Evolutionary conservation across 2,888 invertebrate species (phyloP).

Genomic region (Drosophila histrio): DNA sequence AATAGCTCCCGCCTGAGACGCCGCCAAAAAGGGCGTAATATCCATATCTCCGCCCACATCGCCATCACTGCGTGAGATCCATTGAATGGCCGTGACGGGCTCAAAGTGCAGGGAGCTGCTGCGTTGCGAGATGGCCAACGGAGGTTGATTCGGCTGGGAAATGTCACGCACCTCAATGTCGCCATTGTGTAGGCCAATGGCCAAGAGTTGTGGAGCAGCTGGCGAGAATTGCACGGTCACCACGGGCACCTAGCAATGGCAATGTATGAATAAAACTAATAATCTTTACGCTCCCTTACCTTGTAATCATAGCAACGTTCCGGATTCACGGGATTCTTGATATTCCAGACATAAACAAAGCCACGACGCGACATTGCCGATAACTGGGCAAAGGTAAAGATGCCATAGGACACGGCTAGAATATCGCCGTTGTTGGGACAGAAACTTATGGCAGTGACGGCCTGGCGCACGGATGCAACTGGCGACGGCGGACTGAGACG

Average conservation of each 20-base stretch:
- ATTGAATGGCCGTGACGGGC: slow-evolving; percentile 88
- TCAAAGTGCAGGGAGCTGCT: slow-evolving; percentile 87
- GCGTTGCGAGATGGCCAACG: slow-evolving; percentile 86
- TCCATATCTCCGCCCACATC: slow-evolving; percentile 75
- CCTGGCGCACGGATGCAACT: slow-evolving; percentile 83
- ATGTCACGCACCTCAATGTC: slow-evolving; percentile 89
- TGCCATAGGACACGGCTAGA: slow-evolving; percentile 90
- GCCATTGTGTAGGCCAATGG: slow-evolving; percentile 91
- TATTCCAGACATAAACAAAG: slow-evolving; percentile 90
- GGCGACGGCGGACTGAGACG: slow-evolving; percentile 82
- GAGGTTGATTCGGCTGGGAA: slow-evolving; percentile 85
- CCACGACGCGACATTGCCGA: slow-evolving; percentile 86
- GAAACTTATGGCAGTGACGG: slow-evolving; percentile 88
- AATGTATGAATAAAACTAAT: too few relatives aligned
- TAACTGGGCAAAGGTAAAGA: slow-evolving; percentile 85
- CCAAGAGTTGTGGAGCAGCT: slow-evolving; percentile 89
- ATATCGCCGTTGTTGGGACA: slow-evolving; percentile 89
- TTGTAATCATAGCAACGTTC: slow-evolving; percentile 88
- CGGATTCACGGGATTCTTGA: slow-evolving; percentile 91
- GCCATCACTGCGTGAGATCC: slow-evolving; percentile 84
- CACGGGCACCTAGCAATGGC: too few relatives aligned
- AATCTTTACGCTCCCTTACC: too few relatives aligned
- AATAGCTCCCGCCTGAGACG: slow-evolving; percentile 87
- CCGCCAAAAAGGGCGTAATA: slow-evolving; percentile 86
- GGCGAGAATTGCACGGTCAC: slow-evolving; percentile 89